Evolutionary conservation across 64 coral and sea anemone genomes (phyloP), one percentile per base, ranked within the genome.

Genomic region (Stylophora pistillata): DNA sequence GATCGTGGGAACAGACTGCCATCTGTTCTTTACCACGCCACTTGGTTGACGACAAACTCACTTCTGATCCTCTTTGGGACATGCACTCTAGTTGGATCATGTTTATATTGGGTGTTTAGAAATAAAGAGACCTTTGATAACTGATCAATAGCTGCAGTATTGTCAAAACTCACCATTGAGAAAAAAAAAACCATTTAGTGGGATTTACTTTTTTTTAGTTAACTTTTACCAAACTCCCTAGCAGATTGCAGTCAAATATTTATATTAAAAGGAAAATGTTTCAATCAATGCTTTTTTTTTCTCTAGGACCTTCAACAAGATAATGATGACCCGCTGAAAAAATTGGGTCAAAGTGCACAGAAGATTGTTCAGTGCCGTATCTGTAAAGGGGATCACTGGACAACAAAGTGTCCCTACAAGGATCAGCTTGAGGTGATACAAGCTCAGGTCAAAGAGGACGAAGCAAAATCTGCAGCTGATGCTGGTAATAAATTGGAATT

Each of bases 341-440:
- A 99, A 52, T 73, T 99, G 16, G 65, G 80, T 84, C 80, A 84
- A 84, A 60, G 85, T 16, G 62, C 81, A 58, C 93, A 95, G 91
- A 99, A 99, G 77, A 95, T 99, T 79, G 97, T 99, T 27, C 88
- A 90, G 37, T 99, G 97, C 74, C 97, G 97, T 95, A 95, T 95
- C 73, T 99, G 97, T 75, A 99, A 99, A 56, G 97, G 97, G 55
- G 97, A 99, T 74, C 97, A 99, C 85, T 99, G 97, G 97, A 99
- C 97, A 9, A 95, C 93, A 25, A 99, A 99, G 77, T 99, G 97
- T 87, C 97, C 97, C 15, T 99, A 99, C 88, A 99, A 99, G 64
- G 97, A 99, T 84, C 94, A 92, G 47, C 78, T 97, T 56, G 95
- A 97, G 54, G 84, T 86, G 31, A 93, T 97, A 53, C 95, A 98